Base-by-base conservation (phyloP, 2,888 invertebrate genomes). In the Euplexia lucipara region DNA sequence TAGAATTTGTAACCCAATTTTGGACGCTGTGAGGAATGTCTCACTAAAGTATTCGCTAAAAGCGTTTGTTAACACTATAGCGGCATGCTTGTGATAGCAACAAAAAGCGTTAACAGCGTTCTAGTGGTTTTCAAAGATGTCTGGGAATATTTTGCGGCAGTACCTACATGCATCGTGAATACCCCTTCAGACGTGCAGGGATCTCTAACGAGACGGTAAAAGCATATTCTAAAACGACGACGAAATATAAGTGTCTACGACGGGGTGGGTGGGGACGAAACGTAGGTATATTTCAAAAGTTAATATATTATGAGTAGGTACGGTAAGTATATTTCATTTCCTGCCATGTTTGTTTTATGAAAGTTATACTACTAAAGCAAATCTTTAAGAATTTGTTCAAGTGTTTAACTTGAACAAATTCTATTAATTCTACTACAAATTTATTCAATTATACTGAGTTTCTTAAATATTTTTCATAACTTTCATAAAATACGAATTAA, bases 21-120 rank as follows among this genome's bases (percentile, higher is more conserved):
- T 61, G 67, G 69, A 78, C 70, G 63, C 69, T 51, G 69, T 60
- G 49, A 75, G 58, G 71, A 76, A 84, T 82, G 74, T 66, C 64
- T 60, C 64, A 66, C 71, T 69, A 64, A 81, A 67, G 67, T 70
- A 79, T 88, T 88, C 82, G 75, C 83, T 88, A 86, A 88, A 90
- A 89, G 82, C 86, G 85, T 90, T 91, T 90, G 90, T 88, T 89
- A 91, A 91, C 91, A 91, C 87, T 84, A 79, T 80, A 81, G 79
- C 78, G 88, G 89, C 81, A 89, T 84, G 87, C 83, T 71, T 84
- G 60, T 78, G 81, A 83, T 78, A 79, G 72, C 71, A 67, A 83
- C 82, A 91, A 91, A 91, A 91, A 90, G 84, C 81, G 75, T 79
- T 84, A 83, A 87, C 88, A 86, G 75, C 83, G 80, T 87, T 89